Base-by-base conservation (phyloP, 2,888 invertebrate genomes). In the Mimachlamys varia region DNA sequence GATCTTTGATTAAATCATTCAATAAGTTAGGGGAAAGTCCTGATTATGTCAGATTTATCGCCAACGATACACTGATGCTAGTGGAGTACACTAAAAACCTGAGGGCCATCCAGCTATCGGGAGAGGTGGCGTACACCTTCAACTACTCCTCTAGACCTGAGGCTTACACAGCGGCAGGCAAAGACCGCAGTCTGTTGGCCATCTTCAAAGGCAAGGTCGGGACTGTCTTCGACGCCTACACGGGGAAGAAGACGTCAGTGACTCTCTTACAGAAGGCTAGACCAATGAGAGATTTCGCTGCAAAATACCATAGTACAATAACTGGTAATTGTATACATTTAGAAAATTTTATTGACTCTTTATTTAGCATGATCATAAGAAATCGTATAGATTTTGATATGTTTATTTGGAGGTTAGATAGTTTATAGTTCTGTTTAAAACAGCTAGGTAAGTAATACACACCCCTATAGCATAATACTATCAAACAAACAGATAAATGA, bases 11-110 rank as follows among this genome's bases (percentile, higher is more conserved):
- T 1, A 92, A 91, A 44, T 53, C 91, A 7, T 92, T 91, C 50
- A 94, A 94, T 49, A 93, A 92, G 22, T 88, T 94, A 13, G 93
- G 93, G 15, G 93, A 93, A 87, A 91, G 92, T 22, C 92, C 93
- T 49, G 90, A 90, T 22, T 89, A 91, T 37, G 94, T 93, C 7
- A 88, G 89, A 27, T 94, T 94, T 89, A 93, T 93, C 87, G 89
- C 90, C 44, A 88, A 93, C 53, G 94, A 94, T 90, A 89, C 89
- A 27, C 90, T 89, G 49, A 92, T 94, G 13, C 88, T 94, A 0
- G 92, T 94, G 76, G 91, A 91, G 76, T 92, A 91, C 44, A 88
- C 90, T 49, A 88, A 92, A 49, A 89, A 91, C 89, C 49, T 93
- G 17, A 88, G 90, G 0, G 88, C 93, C 19, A 62, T 91, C 19